Evolutionary conservation across 2,888 invertebrate species (phyloP).

Genomic region (Lasioglossum leucozonium): DNA sequence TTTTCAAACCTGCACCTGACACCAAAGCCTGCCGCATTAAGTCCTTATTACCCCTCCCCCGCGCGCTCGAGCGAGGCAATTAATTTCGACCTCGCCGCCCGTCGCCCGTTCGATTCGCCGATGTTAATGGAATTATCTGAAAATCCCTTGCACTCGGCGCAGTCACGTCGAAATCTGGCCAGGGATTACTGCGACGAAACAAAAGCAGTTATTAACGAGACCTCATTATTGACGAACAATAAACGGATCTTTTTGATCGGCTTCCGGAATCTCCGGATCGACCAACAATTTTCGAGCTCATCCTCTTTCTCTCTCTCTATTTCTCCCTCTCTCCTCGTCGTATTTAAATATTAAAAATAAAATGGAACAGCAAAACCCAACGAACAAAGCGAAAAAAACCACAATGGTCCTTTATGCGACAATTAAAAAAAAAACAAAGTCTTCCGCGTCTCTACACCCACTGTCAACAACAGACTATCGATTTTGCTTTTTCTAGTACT

Average conservation of each 20-base stretch:
- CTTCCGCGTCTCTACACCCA: neutral
- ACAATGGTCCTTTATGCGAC: neutral
- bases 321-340: neutral
- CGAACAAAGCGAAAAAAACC: neutral
- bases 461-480: neutral
- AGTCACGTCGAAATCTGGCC: slow-evolving; percentile 25
- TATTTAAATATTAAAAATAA: neutral
- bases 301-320: neutral
- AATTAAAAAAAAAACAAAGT: neutral
- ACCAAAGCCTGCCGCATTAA: slow-evolving; percentile 19
- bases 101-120: slow-evolving; percentile 31
- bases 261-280: neutral
- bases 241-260: neutral
- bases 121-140: slow-evolving; percentile 41
- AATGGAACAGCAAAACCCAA: neutral
- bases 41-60: slow-evolving; percentile 21
- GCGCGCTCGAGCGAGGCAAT: slow-evolving; percentile 19
- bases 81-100: slow-evolving; percentile 44
- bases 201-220: slow-evolving; percentile 38
- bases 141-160: slow-evolving; percentile 13
- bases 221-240: neutral
- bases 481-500: neutral
- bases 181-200: slow-evolving; percentile 26
- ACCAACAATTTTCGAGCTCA: neutral
- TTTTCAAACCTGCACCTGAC: slow-evolving; percentile 1